Evolutionary conservation across 2,888 invertebrate species (phyloP).

Genomic region (Clunio marinus): DNA sequence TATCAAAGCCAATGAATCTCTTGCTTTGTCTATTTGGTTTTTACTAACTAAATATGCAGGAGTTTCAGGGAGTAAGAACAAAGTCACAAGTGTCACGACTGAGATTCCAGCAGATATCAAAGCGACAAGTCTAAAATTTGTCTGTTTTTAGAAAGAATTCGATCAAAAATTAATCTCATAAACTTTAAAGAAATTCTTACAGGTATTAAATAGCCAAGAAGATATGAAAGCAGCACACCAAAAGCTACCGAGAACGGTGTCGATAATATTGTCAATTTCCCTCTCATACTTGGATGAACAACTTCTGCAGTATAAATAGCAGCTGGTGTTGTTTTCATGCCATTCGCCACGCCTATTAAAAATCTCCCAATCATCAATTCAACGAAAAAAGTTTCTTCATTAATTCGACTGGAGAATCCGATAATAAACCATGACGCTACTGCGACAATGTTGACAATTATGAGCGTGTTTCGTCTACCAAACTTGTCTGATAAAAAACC

Average conservation of each 20-base stretch:
- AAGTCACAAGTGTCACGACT: conserved; percentile 48
- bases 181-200: no score
- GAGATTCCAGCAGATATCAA: conserved; percentile 47
- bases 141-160: conserved; percentile 40
- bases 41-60: conserved; percentile 65
- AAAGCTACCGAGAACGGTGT: conserved; percentile 12
- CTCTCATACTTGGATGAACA: conserved; percentile 16
- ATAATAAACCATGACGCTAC: conserved; percentile 22
- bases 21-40: conserved; percentile 57
- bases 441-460: conserved; percentile 22
- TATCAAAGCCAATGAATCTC: conserved; percentile 47
- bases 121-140: conserved; percentile 49
- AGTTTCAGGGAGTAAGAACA: conserved; percentile 61
- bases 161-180: no score
- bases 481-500: conserved; percentile 2
- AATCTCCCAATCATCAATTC: conserved; percentile 22
- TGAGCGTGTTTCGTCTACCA: conserved; percentile 27
- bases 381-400: conserved; percentile 14
- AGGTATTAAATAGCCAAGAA: conserved; percentile 18
- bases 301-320: conserved; percentile 29
- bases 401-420: conserved; percentile 22
- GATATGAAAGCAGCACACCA: conserved; percentile 19
- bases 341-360: conserved; percentile 24
- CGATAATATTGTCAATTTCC: conserved; percentile 15
- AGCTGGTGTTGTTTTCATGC: conserved; percentile 33